Evolutionary conservation across 2,888 invertebrate genomes (phyloP), one percentile per base, ranked within the genome.

Genomic region (Drosophila helvetica): DNA sequence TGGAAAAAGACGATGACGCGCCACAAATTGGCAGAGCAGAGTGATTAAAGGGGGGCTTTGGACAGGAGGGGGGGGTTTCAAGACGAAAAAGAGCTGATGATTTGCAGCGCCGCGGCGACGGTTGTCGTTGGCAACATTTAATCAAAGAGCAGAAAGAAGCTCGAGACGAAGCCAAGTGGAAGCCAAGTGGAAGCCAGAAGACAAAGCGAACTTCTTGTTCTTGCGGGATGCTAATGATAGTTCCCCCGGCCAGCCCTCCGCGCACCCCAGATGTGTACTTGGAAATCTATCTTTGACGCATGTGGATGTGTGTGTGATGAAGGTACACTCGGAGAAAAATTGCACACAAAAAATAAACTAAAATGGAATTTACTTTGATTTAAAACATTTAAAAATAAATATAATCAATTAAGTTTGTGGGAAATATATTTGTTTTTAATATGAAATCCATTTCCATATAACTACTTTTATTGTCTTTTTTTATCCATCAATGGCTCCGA

Each of bases 401-500:
- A 19, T 2, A 22, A 22, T 22, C 22, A 22, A 22, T 22, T 22
- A 22, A 22, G 5, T 22, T 22, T 22, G 22, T 22, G 5, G 22
- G 19, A 19, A 19, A 1, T 2, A 19, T 19, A 19, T 19, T 19
- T 19, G 2, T 19, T 2, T 19, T 19, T 19, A 19, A 19, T 19
- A 19, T 19, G 19, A 19, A 19, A 19, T 19, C 1, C 2, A 19
- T 19, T 19, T 19, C 19, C 19, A 19, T 19, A 19, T 19, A 19
- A 2, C 1, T 19, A 2, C 2, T 19, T 19, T 2, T 19, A 19
- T 19, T 19, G 2, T 19, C 2, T 19, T 19, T 2, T 19, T 19
- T 19, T 19, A 19, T 19, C 2, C 2, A 19, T 89, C 43, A 92
- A 71, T 43, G 93, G 92, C 51, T 94, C 92, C 90, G 95, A 96